Evolutionary conservation across 2,113 vertebrate genomes (phyloP).

Genomic region (Peromyscus polionotus): DNA sequence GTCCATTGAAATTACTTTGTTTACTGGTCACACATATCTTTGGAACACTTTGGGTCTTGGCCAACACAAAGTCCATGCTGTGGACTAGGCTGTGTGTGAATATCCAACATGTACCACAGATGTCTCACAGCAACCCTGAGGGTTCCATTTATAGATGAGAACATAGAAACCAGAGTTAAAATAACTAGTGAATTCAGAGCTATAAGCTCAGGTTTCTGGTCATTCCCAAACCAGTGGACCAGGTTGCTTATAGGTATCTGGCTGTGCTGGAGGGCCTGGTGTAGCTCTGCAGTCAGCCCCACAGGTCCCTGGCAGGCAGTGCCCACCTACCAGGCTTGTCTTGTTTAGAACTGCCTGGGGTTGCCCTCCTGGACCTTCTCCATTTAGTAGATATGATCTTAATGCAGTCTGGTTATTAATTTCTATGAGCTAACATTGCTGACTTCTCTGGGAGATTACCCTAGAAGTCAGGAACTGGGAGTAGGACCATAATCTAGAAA

Average conservation of each 20-base stretch:
- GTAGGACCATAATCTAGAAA: neutral
- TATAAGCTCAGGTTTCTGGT: neutral
- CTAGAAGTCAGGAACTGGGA: neutral
- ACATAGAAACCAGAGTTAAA: neutral
- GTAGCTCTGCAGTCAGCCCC: neutral
- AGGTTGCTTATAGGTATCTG: neutral
- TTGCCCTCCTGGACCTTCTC: neutral
- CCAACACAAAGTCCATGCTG: neutral
- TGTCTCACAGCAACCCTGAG: neutral
- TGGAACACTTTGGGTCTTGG: neutral
- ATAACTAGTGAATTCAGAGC: neutral
- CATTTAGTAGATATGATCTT: neutral
- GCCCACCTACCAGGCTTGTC: neutral
- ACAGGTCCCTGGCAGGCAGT: neutral
- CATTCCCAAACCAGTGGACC: neutral
- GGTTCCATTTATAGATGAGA: neutral
- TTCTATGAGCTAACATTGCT: neutral
- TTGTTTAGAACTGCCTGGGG: neutral
- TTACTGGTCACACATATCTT: neutral
- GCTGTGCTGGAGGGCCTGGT: neutral
- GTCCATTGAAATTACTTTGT: neutral
- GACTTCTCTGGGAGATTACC: neutral
- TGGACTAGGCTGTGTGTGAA: fast-evolving
- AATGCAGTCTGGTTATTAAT: neutral
- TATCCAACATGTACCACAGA: fast-evolving